Evolutionary conservation across 2,888 invertebrate genomes (phyloP).

Genomic region (Sesia bembeciformis): DNA sequence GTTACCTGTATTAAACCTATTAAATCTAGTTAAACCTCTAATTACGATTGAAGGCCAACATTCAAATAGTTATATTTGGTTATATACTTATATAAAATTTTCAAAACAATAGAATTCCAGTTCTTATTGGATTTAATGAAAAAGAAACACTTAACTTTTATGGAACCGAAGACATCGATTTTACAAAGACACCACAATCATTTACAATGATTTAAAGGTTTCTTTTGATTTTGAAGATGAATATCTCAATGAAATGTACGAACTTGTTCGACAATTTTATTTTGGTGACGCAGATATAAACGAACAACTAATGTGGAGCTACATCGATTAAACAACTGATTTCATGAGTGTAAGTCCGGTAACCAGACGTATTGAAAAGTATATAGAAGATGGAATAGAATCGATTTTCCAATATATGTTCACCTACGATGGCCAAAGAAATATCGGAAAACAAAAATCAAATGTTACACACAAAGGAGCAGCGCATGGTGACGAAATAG

Average conservation of each 20-base stretch:
- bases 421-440: slow-evolving; percentile 4
- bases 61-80: no score
- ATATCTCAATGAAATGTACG: slow-evolving; percentile 11
- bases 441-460: slow-evolving; percentile 1
- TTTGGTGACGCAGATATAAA: slow-evolving; percentile 14
- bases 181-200: no score
- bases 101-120: slow-evolving; percentile 25
- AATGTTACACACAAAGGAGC: slow-evolving; percentile 3
- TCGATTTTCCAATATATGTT: slow-evolving; percentile 4
- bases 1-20: no score
- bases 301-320: slow-evolving; percentile 19
- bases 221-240: slow-evolving; percentile 11
- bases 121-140: slow-evolving; percentile 18
- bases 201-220: no score
- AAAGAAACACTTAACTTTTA: slow-evolving; percentile 4
- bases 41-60: no score
- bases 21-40: no score
- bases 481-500: slow-evolving; percentile 15
- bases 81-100: no score
- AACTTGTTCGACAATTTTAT: slow-evolving; percentile 16
- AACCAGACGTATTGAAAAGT: slow-evolving; percentile 21
- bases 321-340: slow-evolving; percentile 28
- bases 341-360: slow-evolving; percentile 21
- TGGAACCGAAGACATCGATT: no score
- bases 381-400: slow-evolving; percentile 1